Percentiles rank a stretch among this genome's conserved stretches.
These are phyloP conservation scores for Tachina fera DNA, from an alignment of 2,888 invertebrate genomes.

Conservation along the genomic window DNA sequence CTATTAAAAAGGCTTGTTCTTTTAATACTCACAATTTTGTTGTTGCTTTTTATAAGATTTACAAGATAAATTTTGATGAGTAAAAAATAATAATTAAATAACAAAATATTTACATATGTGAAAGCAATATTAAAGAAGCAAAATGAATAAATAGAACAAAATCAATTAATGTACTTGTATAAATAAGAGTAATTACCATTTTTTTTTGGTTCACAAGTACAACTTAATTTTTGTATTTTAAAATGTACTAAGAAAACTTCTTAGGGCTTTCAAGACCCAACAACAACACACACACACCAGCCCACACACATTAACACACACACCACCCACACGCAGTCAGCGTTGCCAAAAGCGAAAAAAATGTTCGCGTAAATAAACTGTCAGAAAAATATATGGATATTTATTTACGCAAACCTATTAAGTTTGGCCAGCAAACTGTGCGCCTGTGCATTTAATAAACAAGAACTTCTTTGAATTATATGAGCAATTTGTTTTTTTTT, in stretches of 20 bases:
- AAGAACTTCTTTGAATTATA: too few relatives aligned
- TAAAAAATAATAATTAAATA: constrained; percentile 4
- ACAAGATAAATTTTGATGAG: too few relatives aligned
- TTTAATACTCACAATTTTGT: constrained; percentile 10
- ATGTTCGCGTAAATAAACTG: too few relatives aligned
- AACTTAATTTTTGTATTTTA: constrained; percentile 7
- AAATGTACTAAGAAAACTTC: neutral
- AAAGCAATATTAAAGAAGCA: neutral
- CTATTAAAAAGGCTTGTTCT: constrained; percentile 41
- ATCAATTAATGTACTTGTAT: constrained; percentile 18
- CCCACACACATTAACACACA: neutral
- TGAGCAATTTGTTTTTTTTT: too few relatives aligned
- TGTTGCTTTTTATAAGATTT: constrained; percentile 38
- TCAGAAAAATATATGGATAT: too few relatives aligned
- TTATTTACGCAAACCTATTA: too few relatives aligned
- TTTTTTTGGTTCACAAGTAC: neutral
- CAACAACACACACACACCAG: neutral
- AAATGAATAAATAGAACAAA: constrained; percentile 1
- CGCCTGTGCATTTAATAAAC: too few relatives aligned
- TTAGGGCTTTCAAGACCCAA: neutral
- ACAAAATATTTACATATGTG: neutral
- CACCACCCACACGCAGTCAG: neutral
- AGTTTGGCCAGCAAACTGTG: too few relatives aligned
- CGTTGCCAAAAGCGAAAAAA: too few relatives aligned
- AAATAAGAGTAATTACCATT: neutral